Evolutionary conservation across 2,113 vertebrate genomes (phyloP), one percentile per base, ranked within the genome.

Genomic region (Haliaeetus leucogaster): DNA sequence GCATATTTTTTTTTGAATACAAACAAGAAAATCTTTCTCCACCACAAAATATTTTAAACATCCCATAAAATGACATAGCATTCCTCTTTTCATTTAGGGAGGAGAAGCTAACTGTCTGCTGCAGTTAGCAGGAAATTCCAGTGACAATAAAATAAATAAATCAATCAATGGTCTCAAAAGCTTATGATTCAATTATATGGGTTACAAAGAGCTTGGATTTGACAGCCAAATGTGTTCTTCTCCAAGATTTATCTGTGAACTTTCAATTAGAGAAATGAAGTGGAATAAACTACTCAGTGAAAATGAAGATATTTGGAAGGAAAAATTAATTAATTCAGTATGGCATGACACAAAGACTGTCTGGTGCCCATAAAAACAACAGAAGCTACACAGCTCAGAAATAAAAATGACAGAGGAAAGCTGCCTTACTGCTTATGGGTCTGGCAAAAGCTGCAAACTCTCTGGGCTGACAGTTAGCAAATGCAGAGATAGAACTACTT

Each of bases 121-220:
- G 73, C 78, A 79, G 82, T 88, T 95, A 90, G 66, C 84, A 95
- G 91, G 95, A 96, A 95, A 97, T 96, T 96, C 95, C 93, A 96
- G 6, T 82, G 48, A 90, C 78, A 89, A 95, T 87, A 89, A 94
- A 95, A 89, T 36, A 92, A 96, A 93, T 93, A 86, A 90, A 96
- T 95, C 43, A 68, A 93, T 91, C 93, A 92, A 84, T 48, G 47
- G n/a, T 56, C 89, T 94, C 86, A 93, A 87, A 94, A 82, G 93
- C 32, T 62, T 82, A 63, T 85, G 84, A 94, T 91, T 95, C 93
- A 95, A 91, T 93, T 97, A 82, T 50, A 82, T 82, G 81, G 62
- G 65, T 72, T 96, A 93, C 70, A 94, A 91, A 85, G 67, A 94
- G 55, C 59, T 87, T 62, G 70, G 70, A 91, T 94, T 87, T 94